These are phyloP conservation scores for Orbicella faveolata DNA, from an alignment of 64 coral and sea anemone species.

Conservation along the genomic window DNA sequence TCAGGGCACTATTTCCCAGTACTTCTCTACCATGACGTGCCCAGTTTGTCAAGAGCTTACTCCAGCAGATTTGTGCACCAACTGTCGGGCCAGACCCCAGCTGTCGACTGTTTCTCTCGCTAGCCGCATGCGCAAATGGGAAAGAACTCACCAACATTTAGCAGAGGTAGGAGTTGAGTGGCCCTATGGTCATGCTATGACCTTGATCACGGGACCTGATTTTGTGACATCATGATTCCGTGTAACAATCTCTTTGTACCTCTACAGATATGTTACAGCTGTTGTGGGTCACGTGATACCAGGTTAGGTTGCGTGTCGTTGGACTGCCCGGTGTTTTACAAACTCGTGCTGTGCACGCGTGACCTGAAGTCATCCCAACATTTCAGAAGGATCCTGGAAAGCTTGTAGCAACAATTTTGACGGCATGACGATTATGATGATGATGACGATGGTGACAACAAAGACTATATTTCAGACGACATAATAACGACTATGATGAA, in stretches of 20 bases:
- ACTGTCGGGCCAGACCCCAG: constrained; percentile 64
- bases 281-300: constrained; percentile 80
- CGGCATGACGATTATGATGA: background rate
- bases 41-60: constrained; percentile 89
- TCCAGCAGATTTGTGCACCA: constrained; percentile 56
- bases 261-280: constrained; percentile 84
- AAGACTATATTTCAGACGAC: background rate
- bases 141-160: constrained; percentile 73
- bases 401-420: background rate
- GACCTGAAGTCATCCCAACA: constrained; percentile 64
- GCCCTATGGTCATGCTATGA: background rate
- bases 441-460: background rate
- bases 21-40: constrained; percentile 88
- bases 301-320: constrained; percentile 75
- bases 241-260: background rate
- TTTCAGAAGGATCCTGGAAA: constrained; percentile 52
- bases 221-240: background rate
- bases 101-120: constrained; percentile 61
- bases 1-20: constrained; percentile 93
- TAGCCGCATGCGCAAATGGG: constrained; percentile 66
- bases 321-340: constrained; percentile 92
- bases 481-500: background rate
- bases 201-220: background rate
- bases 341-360: constrained; percentile 74
- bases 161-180: constrained; percentile 63